These are phyloP conservation scores for Abramis brama DNA, from an alignment of 2,113 vertebrate species.

Conservation along the genomic window DNA sequence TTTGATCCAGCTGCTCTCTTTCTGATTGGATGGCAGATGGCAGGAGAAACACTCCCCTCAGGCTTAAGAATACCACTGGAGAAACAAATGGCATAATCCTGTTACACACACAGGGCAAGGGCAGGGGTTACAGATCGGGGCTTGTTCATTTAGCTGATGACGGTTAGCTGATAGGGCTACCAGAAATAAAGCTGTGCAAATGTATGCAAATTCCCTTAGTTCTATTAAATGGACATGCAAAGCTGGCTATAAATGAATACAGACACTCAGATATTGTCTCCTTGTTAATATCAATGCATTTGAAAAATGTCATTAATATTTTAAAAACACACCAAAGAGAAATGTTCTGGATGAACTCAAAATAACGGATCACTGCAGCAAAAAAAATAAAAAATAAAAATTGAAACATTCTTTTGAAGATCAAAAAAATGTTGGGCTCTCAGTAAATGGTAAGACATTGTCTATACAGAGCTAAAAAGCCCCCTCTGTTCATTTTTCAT, in stretches of 20 bases:
- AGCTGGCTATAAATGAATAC: background rate
- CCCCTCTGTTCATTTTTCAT: background rate
- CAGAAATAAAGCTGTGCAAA: slow-evolving; percentile 17
- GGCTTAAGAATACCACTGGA: slow-evolving; percentile 17
- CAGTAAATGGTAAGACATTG: background rate
- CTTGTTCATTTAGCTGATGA: slow-evolving; percentile 36
- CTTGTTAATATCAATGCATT: background rate
- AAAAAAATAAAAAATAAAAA: background rate
- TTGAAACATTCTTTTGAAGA: slow-evolving; percentile 2
- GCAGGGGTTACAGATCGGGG: slow-evolving; percentile 7
- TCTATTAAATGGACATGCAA: background rate
- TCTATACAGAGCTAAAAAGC: background rate
- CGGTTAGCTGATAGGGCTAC: background rate
- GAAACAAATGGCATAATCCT: slow-evolving; percentile 35
- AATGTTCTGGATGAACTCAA: background rate
- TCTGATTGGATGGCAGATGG: slow-evolving; percentile 37
- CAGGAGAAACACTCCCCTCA: background rate
- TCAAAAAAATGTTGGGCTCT: background rate
- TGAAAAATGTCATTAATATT: background rate
- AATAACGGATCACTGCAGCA: background rate
- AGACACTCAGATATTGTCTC: background rate
- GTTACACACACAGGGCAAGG: background rate
- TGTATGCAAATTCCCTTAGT: slow-evolving; percentile 22
- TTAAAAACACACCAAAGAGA: background rate
- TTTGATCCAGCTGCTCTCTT: slow-evolving; percentile 23